Base-by-base conservation (phyloP, 2,797 vertebrate species). In the Helarctos malayanus region DNA sequence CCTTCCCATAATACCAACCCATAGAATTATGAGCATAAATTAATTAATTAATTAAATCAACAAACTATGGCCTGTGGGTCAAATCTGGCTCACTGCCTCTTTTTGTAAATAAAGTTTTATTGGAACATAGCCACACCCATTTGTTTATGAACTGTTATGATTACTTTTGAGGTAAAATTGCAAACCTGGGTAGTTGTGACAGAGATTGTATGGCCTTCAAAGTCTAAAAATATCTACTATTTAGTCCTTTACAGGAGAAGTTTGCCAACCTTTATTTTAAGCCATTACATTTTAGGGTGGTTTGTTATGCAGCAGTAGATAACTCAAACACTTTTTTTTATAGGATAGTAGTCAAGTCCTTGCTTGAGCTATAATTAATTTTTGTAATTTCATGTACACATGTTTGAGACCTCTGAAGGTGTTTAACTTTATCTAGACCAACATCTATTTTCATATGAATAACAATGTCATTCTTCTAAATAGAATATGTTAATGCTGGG, bases 361-460 rank as follows among this genome's bases (percentile, higher is more conserved):
- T 85, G 78, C 90, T 73, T 65, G 52, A 94, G 81, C 49, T 94
- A 49, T 91, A 95, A 97, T 96, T 97, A 92, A 96, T 96, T 94
- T 88, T 61, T 94, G 38, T 97, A 97, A 96, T 97, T 97, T 95
- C 52, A 54, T 3, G 54, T 96, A 89, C 21, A 83, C 38, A 93
- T 84, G 41, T 92, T 91, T 97, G 88, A 97, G 81, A 80, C 81
- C 68, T 82, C 32, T 91, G 89, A 98, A 94, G 13, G 19, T 92
- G 97, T 45, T 97, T 96, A 97, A 92, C 75, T 97, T 98, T 97
- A 98, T 98, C 93, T 90, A 95, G 86, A 94, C 59, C 35, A 97
- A 92, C 52, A 94, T 97, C 76, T 94, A 93, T 96, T 97, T 97
- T 94, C 71, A 78, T 81, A 57, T 83, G 65, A 94, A 69, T 97